Conservation (phyloP, 2,113 vertebrate species). For the Alectura lathami region DNA sequence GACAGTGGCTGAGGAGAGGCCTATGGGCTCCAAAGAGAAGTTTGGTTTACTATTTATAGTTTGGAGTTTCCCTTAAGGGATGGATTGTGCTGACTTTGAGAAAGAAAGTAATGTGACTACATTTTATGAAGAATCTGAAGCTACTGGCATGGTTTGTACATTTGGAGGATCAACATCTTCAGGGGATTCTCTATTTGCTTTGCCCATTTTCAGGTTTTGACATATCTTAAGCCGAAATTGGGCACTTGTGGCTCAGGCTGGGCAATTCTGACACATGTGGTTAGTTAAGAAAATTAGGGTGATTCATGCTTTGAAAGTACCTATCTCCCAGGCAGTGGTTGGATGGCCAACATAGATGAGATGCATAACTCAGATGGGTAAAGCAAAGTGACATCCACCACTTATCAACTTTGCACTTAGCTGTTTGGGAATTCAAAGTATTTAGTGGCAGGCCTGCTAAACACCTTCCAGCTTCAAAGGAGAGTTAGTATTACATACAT, state of each 20-base stretch:
- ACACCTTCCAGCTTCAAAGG: not conserved
- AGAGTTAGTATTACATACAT: not conserved
- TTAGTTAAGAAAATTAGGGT: not conserved
- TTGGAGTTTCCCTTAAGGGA: not conserved
- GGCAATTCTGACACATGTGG: not conserved
- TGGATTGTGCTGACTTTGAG: not conserved
- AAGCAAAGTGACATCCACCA: not conserved
- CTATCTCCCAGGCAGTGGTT: not conserved
- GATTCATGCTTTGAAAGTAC: not conserved
- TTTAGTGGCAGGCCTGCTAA: not conserved
- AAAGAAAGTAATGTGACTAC: not conserved
- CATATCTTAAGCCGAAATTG: not conserved
- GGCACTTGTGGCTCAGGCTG: not conserved
- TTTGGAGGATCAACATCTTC: not conserved
- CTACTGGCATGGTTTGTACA: rapidly evolving
- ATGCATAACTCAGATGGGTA: not conserved
- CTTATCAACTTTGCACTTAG: not conserved
- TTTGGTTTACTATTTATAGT: not conserved
- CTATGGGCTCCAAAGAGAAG: not conserved
- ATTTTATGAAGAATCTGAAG: not conserved
- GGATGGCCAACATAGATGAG: not conserved
- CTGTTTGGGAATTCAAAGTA: not conserved
- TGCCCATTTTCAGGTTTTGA: not conserved
- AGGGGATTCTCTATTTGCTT: not conserved
- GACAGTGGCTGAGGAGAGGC: not conserved